These are phyloP conservation scores for Polydrusus cervinus DNA, from an alignment of 2,888 invertebrate species.

Conservation along the genomic window DNA sequence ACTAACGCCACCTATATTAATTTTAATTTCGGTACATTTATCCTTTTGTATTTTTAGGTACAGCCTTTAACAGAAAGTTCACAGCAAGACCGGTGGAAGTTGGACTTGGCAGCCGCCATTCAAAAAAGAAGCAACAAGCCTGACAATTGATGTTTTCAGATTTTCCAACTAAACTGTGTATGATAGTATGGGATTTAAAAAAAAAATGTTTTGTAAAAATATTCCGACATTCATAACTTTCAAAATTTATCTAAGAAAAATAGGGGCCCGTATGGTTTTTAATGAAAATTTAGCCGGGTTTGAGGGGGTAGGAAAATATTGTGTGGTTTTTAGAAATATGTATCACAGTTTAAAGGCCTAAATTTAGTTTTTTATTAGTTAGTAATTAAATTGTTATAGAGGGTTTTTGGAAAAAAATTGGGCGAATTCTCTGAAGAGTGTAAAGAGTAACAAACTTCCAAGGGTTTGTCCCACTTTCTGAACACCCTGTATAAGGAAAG, in stretches of 20 bases:
- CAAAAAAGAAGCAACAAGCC: slow-evolving; percentile 86
- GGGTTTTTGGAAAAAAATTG: no score
- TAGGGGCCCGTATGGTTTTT: not conserved
- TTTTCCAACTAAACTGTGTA: slow-evolving; percentile 58
- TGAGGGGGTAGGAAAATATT: no score
- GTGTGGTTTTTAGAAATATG: no score
- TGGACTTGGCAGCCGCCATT: slow-evolving; percentile 88
- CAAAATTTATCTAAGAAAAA: not conserved
- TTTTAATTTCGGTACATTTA: not conserved
- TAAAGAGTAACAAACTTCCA: no score
- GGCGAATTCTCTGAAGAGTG: no score
- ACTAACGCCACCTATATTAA: no score
- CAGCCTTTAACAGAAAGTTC: slow-evolving; percentile 62
- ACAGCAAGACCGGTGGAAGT: slow-evolving; percentile 88
- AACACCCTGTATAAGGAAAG: no score
- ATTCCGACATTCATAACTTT: not conserved
- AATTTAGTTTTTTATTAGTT: no score
- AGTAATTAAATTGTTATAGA: no score
- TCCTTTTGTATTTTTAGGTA: slow-evolving; percentile 40
- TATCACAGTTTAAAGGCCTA: no score
- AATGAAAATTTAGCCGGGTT: no score
- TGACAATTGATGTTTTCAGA: slow-evolving; percentile 68
- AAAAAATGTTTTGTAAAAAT: not conserved
- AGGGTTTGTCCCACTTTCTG: no score
- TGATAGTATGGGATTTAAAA: slow-evolving; percentile 13